Base-by-base conservation (phyloP, 2,797 vertebrate species). In the Emydoidea blandingii region DNA sequence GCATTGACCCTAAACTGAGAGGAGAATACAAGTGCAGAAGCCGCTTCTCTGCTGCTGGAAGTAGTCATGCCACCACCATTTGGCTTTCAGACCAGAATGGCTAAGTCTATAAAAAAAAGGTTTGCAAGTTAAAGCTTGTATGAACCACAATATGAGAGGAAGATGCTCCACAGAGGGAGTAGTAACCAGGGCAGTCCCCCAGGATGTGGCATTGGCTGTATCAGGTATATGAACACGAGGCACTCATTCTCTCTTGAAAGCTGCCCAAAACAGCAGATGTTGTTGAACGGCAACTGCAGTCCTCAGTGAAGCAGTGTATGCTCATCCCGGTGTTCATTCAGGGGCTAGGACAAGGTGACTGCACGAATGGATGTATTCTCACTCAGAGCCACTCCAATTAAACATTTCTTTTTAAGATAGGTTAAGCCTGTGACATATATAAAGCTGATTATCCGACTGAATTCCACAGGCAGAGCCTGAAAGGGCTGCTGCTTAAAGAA, bases 201-300 rank as follows among this genome's bases (percentile, higher is more conserved):
- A 79, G 16, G 52, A 88, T 94, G 54, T 95, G 85, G 90, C 85
- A 81, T 56, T 47, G 88, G 79, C 89, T 96, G 6, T 34, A 62
- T 79, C 68, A 86, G 81, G 89, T 87, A 54, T 72, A 81, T 83
- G 86, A 93, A 80, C 2, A 76, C 3, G 3, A 88, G 8, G n/a
- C 56, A 41, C 72, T 90, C 88, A 79, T 57, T 94, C 83, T 41
- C 27, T 78, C 25, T 76, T 78, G 74, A 78, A 78, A 47, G 6
- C 44, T 47, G 74, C 27, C 74, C 25, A 16, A 16, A 29, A 44
- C 4, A 49, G 37, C 14, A 78, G 47, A 78, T 18, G 25, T 47
- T 47, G 37, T 49, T 47, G 74, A 49, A 78, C 7, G 16, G 44
- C 44, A 78, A 18, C 44, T 47, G 27, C 49, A 72, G 50, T 29